A percentile compares a stretch with the other conserved stretches of the same genome.
Evolutionary conservation across 2,113 vertebrate genomes (phyloP).

Genomic region (Indri indri): DNA sequence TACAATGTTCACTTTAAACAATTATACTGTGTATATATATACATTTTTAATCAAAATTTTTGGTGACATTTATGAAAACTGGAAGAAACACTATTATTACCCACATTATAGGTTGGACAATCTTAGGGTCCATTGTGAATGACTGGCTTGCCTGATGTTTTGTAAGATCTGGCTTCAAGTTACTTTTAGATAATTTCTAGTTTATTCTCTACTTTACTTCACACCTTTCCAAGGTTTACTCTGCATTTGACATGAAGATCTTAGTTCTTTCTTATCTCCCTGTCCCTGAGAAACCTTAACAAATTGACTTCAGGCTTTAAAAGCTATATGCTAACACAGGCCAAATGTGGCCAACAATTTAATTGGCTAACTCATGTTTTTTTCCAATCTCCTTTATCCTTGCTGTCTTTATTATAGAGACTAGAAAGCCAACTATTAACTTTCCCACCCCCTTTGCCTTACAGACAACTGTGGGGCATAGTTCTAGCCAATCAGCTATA

Average conservation of each 20-base stretch:
- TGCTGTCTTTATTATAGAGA: background rate
- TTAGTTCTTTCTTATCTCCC: background rate
- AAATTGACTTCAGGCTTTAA: background rate
- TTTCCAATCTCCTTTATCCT: background rate
- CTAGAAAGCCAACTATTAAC: background rate
- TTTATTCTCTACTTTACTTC: background rate
- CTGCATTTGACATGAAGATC: background rate
- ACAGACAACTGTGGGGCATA: background rate
- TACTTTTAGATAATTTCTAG: background rate
- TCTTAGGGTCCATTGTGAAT: background rate
- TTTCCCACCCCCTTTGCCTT: background rate
- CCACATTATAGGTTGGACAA: background rate
- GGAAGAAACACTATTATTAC: background rate
- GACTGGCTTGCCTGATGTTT: background rate
- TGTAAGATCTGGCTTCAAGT: background rate
- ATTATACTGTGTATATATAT: background rate
- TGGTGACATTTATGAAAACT: background rate
- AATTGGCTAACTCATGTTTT: background rate
- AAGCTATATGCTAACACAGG: background rate
- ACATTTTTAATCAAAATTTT: background rate
- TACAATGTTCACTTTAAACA: background rate
- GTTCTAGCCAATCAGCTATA: background rate
- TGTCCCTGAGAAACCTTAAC: slow-evolving; percentile 5
- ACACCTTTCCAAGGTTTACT: slow-evolving; percentile 30
- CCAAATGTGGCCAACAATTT: background rate